Evolutionary conservation across 2,113 vertebrate genomes (phyloP).

Genomic region (Pelobates fuscus): DNA sequence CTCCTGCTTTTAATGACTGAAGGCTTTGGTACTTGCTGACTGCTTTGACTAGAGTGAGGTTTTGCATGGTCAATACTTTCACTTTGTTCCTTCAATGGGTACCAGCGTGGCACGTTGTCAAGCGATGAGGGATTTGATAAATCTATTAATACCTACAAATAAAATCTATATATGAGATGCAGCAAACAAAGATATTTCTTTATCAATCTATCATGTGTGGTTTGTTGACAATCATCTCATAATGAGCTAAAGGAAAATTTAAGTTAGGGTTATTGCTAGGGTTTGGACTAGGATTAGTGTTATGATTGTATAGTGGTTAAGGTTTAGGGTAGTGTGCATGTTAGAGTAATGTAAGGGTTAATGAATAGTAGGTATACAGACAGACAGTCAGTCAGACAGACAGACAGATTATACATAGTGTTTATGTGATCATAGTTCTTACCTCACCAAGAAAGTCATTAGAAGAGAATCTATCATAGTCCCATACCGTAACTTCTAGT

Average conservation of each 20-base stretch:
- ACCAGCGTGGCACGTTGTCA: constrained; percentile 93
- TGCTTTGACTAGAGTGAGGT: constrained; percentile 78
- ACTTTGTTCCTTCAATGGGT: constrained; percentile 89
- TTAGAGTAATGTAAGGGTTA: no score
- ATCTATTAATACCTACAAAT: constrained; percentile 88
- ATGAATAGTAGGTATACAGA: no score
- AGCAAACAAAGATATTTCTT: no score
- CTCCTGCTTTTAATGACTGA: constrained; percentile 98
- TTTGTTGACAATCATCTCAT: no score
- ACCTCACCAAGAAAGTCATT: constrained; percentile 98
- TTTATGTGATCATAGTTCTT: constrained; percentile 57
- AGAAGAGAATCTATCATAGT: constrained; percentile 96
- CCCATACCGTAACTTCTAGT: constrained; percentile 97
- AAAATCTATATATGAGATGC: constrained; percentile 25
- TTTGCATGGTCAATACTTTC: constrained; percentile 90
- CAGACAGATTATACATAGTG: no score
- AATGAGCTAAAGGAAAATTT: no score
- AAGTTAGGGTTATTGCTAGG: no score
- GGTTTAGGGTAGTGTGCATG: no score
- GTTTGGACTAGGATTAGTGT: no score
- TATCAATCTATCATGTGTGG: no score
- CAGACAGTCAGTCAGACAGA: no score
- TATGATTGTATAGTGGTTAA: no score
- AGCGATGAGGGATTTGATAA: constrained; percentile 86
- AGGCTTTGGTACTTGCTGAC: constrained; percentile 86